These are phyloP conservation scores for Cybosia mesomella DNA, from an alignment of 2,888 invertebrate genomes.

Conservation along the genomic window DNA sequence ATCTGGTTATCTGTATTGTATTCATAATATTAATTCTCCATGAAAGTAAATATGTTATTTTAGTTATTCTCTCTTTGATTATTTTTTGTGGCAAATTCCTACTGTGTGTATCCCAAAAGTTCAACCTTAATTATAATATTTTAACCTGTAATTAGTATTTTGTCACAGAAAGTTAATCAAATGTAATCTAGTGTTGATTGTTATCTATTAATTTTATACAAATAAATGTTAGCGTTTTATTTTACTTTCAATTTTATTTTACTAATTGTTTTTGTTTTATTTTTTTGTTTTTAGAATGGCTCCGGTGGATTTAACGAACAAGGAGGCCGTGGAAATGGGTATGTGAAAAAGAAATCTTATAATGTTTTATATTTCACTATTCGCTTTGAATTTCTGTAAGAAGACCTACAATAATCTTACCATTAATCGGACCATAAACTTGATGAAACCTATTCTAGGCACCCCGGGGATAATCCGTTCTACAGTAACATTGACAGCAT, in stretches of 20 bases:
- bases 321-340: constrained; percentile 94
- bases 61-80: constrained; percentile 21
- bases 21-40: constrained; percentile 53
- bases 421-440: not conserved
- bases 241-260: constrained; percentile 66
- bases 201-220: constrained; percentile 54
- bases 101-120: not conserved
- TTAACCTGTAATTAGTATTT: not conserved
- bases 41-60: constrained; percentile 25
- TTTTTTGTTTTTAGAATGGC: constrained; percentile 94
- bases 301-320: constrained; percentile 92
- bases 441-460: constrained; percentile 83
- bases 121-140: not conserved
- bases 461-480: constrained; percentile 98
- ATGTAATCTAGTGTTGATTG: constrained; percentile 34
- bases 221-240: constrained; percentile 70
- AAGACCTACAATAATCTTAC: not conserved
- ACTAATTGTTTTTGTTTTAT: constrained; percentile 63
- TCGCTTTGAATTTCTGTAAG: not conserved
- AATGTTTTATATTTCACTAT: not conserved
- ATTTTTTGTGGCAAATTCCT: constrained; percentile 41
- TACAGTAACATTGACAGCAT: constrained; percentile 99
- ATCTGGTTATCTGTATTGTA: constrained; percentile 22
- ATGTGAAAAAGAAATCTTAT: constrained; percentile 70
- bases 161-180: constrained; percentile 42